phyloP scores from a whole-genome alignment of 2,888 invertebrate species.

The Tineola bisselliella region DNA sequence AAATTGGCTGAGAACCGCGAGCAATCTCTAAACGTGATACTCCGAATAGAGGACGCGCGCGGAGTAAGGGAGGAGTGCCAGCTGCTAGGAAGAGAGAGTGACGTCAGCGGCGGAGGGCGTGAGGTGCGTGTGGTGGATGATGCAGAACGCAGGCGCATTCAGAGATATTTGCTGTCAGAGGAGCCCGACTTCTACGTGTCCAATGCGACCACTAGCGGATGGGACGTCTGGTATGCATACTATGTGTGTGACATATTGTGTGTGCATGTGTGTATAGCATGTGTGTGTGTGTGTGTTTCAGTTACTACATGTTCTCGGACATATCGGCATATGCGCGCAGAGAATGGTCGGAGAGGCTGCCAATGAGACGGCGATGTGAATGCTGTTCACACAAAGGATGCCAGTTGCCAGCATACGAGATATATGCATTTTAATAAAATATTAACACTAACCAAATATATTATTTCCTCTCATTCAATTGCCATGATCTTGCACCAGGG shows the following conservation, averaged over 20 bases:
- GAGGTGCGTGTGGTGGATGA: neutral
- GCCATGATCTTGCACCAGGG: too few relatives aligned
- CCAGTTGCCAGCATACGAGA: too few relatives aligned
- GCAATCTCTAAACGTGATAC: slow-evolving; percentile 36
- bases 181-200: slow-evolving; percentile 50
- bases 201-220: too few relatives aligned
- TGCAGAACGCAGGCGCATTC: slow-evolving; percentile 24
- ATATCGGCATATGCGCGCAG: slow-evolving; percentile 43
- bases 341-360: too few relatives aligned
- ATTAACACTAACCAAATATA: too few relatives aligned
- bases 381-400: too few relatives aligned
- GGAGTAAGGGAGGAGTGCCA: slow-evolving; percentile 21
- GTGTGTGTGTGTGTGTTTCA: too few relatives aligned
- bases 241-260: too few relatives aligned
- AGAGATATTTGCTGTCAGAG: slow-evolving; percentile 37
- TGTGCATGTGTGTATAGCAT: too few relatives aligned
- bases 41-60: slow-evolving; percentile 23
- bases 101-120: slow-evolving; percentile 22
- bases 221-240: slow-evolving; percentile 44
- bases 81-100: too few relatives aligned
- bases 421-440: too few relatives aligned
- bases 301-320: slow-evolving; percentile 52
- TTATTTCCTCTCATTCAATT: too few relatives aligned
- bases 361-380: neutral
- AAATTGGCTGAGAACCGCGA: slow-evolving; percentile 20